Evolutionary conservation across 2,888 invertebrate species (phyloP), one percentile per base, ranked within the genome.

Genomic region (Micoletzkya japonica): DNA sequence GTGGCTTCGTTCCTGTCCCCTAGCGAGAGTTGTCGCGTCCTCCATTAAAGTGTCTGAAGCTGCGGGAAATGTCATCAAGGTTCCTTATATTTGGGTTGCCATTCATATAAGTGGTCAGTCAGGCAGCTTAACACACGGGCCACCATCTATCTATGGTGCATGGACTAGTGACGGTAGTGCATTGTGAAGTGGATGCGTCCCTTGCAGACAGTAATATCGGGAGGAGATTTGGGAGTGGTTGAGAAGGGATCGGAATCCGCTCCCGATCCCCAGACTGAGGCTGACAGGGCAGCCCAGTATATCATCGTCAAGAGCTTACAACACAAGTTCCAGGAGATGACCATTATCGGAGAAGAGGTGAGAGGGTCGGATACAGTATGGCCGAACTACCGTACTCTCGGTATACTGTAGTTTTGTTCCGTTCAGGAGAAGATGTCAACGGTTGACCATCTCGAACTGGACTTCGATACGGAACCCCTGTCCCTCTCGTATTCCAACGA

Each of bases 261-360:
- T 2, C 73, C 76, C 89, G 97, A 99, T 88, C 89, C 93, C 56
- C 97, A 98, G 89, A 98, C 98, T 4, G 95, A 95, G 88, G 98
- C 98, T 6, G 98, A 99, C 86, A 90, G 97, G 76, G 92, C 93
- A 36, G 95, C 95, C 0, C 96, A 98, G 87, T 90, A 90, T 76
- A 95, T 94, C 86, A 98, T 98, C 73, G 90, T 95, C 73, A 91
- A 92, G 32, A 94, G 95, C 1, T 88, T 98, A 4, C 88, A 90
- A 44, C 90, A 90, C 73, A 91, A 92, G 81, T 98, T 93, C 87
- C 94, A 95, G 0, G 90, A 90, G 54, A 91, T 96, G 72, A 93
- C 94, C 81, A 94, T 95, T 0, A 82, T 87, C 78, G 97, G 97
- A 87, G 97, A 97, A 87, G 95, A 88, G 85, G 88, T 88, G 76